Evolutionary conservation across 30 jellyfish, hydroid and myxozoan species (phyloP).

Genomic region (Aurelia aurita): DNA sequence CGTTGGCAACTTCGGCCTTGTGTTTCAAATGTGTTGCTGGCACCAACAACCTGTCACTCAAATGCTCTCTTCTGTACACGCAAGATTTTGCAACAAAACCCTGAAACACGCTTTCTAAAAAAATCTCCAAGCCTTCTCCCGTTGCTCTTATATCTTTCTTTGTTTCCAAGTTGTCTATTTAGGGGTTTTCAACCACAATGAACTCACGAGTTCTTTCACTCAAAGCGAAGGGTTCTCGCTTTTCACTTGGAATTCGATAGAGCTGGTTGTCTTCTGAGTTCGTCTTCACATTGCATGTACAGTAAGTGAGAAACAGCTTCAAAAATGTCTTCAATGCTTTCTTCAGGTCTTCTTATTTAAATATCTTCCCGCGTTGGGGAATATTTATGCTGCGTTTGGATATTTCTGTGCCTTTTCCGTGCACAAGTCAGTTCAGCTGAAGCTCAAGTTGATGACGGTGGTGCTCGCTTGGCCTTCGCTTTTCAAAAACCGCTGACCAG

Average conservation of each 20-base stretch:
- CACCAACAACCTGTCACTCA: not conserved
- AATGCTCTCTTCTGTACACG: not conserved
- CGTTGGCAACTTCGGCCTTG: not conserved
- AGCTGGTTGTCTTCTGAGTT: not conserved
- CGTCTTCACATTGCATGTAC: not conserved
- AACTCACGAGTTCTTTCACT: slow-evolving; percentile 5
- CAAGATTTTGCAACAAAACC: not conserved
- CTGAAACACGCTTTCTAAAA: not conserved
- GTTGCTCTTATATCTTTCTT: not conserved
- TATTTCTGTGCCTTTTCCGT: not conserved
- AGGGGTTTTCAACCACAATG: not conserved
- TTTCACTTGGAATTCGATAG: not conserved
- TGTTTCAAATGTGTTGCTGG: slow-evolving; percentile 1
- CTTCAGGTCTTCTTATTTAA: not conserved
- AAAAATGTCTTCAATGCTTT: not conserved
- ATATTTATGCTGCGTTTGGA: not conserved
- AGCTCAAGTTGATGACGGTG: slow-evolving; percentile 44
- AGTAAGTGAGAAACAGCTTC: not conserved
- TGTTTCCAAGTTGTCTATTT: not conserved
- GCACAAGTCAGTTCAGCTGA: not conserved
- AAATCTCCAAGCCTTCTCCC: not conserved
- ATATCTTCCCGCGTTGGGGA: not conserved
- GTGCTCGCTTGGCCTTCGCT: slow-evolving; percentile 64
- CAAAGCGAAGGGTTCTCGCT: not conserved
- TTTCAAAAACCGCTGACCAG: slow-evolving; percentile 55